Evolutionary conservation across 1,140 invertebrate species (phyloP), one percentile per base, ranked within the genome.

Genomic region (Heliothis virescens): DNA sequence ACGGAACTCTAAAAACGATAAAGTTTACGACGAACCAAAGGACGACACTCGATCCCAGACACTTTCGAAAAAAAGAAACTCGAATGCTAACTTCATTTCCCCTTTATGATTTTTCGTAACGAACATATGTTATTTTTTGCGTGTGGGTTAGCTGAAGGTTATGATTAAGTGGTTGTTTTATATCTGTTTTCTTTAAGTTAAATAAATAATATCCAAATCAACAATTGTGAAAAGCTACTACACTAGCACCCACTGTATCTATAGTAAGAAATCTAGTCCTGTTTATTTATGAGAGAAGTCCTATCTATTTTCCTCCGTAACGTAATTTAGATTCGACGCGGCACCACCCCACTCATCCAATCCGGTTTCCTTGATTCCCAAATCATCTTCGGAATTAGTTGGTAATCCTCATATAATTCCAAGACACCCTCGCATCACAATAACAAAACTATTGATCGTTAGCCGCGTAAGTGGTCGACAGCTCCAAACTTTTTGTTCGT

Each of bases 1-100:
- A 85, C 74, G 83, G 83, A 86, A 87, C 89, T 85, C 86, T 87
- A 82, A 89, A 86, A 86, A 85, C 86, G 85, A 89, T 93, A 92
- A 93, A 92, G 65, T 93, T 93, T 92, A 92, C 90, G 92, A 92
- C 85, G 79, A 82, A 69, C 82, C 83, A 89, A 89, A 86, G 86
- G 88, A 89, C 85, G 89, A 90, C 89, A 85, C 84, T 79, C 85
- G 85, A 82, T 87, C 85, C 85, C 81, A 74, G 81, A 83, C 82
- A 85, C 90, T 92, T 91, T 91, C 89, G 82, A 89, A 91, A 90
- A 88, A 90, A 90, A 90, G 72, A 75, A 75, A 75, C 72, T 89
- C 87, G 88, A 88, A 85, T 87, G 85, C 74, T 85, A 85, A 85
- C 84, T 88, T 84, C 74, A 86, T 85, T 85, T 82, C 86, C 81